phyloP scores from a whole-genome alignment of 2,888 invertebrate genomes.

The Sarcophaga subvicina region DNA sequence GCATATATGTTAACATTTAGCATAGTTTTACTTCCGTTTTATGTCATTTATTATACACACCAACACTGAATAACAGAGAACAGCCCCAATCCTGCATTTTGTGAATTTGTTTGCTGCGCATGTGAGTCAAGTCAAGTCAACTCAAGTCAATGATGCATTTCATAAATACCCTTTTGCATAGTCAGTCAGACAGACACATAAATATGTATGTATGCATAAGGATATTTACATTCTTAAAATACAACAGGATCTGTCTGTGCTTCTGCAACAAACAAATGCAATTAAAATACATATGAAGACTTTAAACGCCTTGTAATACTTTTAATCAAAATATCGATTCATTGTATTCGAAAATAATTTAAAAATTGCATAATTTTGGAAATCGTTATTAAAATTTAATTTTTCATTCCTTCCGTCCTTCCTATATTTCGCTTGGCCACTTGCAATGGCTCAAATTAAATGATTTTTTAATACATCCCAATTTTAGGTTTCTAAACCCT shows the following conservation, averaged over 20 bases:
- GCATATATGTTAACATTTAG: conserved; percentile 46
- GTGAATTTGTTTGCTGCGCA: conserved; percentile 62
- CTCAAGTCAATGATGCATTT: conserved; percentile 30
- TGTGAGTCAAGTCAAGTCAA: conserved; percentile 65
- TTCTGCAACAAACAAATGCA: neutral
- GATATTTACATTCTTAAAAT: conserved; percentile 19
- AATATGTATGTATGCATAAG: conserved; percentile 8
- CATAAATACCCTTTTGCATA: neutral
- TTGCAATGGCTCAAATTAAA: conserved; percentile 3
- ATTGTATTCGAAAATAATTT: neutral
- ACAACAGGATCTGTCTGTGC: conserved; percentile 14
- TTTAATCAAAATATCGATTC: neutral
- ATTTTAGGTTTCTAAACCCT: neutral
- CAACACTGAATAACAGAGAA: neutral
- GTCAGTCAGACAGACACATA: neutral
- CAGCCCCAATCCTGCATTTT: conserved; percentile 32
- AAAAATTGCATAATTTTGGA: neutral
- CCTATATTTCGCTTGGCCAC: neutral
- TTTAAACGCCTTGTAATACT: neutral
- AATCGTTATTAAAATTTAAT: neutral
- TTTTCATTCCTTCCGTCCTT: neutral
- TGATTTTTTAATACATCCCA: conserved; percentile 66
- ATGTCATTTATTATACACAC: conserved; percentile 43
- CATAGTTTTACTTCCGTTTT: conserved; percentile 67
- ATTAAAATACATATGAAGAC: neutral